Conservation (phyloP, 1,140 invertebrate species). For the Chironomus striatipennis region DNA sequence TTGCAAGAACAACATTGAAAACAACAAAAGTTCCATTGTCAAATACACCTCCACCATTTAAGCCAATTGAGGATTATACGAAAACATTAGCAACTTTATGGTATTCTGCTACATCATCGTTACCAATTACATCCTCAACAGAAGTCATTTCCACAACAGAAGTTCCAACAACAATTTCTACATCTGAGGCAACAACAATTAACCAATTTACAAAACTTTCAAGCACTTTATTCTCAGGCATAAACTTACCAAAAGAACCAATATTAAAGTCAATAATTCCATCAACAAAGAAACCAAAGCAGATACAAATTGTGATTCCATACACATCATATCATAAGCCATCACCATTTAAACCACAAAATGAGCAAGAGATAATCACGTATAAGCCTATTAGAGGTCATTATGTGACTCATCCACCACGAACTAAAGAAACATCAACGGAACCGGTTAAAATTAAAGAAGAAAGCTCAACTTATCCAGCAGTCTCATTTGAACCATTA, state of each 20-base stretch:
- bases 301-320: constrained; percentile 68
- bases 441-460: constrained; percentile 34
- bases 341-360: constrained; percentile 42
- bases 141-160: constrained; percentile 36
- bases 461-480: constrained; percentile 33
- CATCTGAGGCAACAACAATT: constrained; percentile 37
- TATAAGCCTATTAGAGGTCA: constrained; percentile 35
- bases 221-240: constrained; percentile 29
- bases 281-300: constrained; percentile 41
- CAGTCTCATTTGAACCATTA: constrained; percentile 21
- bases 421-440: neutral
- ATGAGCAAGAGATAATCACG: constrained; percentile 34
- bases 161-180: constrained; percentile 34
- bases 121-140: constrained; percentile 32
- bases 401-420: constrained; percentile 28
- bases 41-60: constrained; percentile 26
- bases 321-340: constrained; percentile 57
- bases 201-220: constrained; percentile 33
- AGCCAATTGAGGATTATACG: constrained; percentile 6
- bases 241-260: too few relatives aligned
- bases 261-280: neutral
- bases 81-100: constrained; percentile 19
- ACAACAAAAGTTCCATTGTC: constrained; percentile 33
- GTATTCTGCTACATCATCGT: constrained; percentile 24
- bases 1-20: constrained; percentile 35